These are phyloP conservation scores for Zele albiditarsus DNA, from an alignment of 2,888 invertebrate genomes.

Conservation along the genomic window DNA sequence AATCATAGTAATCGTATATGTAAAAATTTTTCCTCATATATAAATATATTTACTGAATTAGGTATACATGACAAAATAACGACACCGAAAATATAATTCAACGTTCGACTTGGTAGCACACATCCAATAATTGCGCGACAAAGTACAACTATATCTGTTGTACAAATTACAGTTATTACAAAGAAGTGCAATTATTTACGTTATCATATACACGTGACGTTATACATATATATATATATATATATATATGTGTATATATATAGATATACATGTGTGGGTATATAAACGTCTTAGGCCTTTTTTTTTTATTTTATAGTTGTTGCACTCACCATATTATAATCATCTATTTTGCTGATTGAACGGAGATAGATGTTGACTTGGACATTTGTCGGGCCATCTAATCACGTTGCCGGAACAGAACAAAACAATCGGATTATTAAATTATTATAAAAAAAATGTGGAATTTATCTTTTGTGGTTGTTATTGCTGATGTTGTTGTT, in stretches of 20 bases:
- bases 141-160: slow-evolving; percentile 54
- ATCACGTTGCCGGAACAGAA: slow-evolving; percentile 74
- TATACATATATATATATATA: slow-evolving; percentile 54
- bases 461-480: slow-evolving; percentile 42
- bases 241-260: slow-evolving; percentile 48
- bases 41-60: slow-evolving; percentile 37
- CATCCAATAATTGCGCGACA: slow-evolving; percentile 63
- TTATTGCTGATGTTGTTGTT: slow-evolving; percentile 5
- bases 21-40: slow-evolving; percentile 50
- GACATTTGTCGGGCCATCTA: slow-evolving; percentile 90
- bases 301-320: slow-evolving; percentile 61
- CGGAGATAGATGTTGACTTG: slow-evolving; percentile 96
- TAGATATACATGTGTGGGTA: slow-evolving; percentile 54
- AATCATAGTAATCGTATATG: too few relatives aligned
- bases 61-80: slow-evolving; percentile 64
- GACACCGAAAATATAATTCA: slow-evolving; percentile 65
- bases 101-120: slow-evolving; percentile 65
- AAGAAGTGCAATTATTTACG: slow-evolving; percentile 63
- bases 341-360: slow-evolving; percentile 99
- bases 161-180: slow-evolving; percentile 59
- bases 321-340: slow-evolving; percentile 98
- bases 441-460: slow-evolving; percentile 45
- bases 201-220: slow-evolving; percentile 64
- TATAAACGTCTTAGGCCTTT: slow-evolving; percentile 57
- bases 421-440: slow-evolving; percentile 69